Conservation (phyloP, 2,797 vertebrate genomes). For the Sylvilagus floridanus region DNA sequence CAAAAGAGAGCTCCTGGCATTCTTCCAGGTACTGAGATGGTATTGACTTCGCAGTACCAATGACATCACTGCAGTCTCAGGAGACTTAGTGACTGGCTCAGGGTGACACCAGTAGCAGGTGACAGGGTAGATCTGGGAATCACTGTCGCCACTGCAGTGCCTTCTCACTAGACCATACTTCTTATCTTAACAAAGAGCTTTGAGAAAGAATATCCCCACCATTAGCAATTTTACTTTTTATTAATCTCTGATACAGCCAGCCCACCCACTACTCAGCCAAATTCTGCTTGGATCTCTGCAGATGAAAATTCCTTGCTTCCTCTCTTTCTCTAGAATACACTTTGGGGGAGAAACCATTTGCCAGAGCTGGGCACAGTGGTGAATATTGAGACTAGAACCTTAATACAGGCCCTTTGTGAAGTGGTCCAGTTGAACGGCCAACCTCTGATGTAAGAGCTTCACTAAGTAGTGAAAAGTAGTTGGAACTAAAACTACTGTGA, state of each 20-base stretch:
- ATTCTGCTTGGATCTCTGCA: constrained; percentile 2
- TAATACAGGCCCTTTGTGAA: background rate
- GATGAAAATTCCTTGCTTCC: background rate
- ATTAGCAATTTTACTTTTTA: constrained; percentile 69
- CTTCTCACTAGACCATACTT: constrained; percentile 16
- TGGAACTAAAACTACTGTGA: constrained; percentile 55
- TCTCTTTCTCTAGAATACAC: background rate
- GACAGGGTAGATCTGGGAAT: background rate
- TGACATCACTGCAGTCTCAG: constrained; percentile 14
- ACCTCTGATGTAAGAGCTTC: background rate
- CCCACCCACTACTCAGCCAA: background rate
- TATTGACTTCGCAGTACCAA: background rate
- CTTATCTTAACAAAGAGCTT: constrained; percentile 66
- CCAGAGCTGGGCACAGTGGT: background rate
- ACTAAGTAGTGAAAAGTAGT: background rate
- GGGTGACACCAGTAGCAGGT: background rate
- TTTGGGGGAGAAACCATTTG: background rate
- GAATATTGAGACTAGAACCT: background rate
- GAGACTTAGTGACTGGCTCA: constrained; percentile 52
- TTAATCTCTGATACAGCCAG: background rate
- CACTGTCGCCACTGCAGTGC: background rate
- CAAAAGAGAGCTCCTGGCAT: background rate
- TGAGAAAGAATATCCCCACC: constrained; percentile 24
- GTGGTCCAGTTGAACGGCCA: background rate
- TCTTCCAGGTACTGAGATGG: background rate